phyloP scores from a whole-genome alignment of 1,140 invertebrate genomes.

The Drosophila dunni region DNA sequence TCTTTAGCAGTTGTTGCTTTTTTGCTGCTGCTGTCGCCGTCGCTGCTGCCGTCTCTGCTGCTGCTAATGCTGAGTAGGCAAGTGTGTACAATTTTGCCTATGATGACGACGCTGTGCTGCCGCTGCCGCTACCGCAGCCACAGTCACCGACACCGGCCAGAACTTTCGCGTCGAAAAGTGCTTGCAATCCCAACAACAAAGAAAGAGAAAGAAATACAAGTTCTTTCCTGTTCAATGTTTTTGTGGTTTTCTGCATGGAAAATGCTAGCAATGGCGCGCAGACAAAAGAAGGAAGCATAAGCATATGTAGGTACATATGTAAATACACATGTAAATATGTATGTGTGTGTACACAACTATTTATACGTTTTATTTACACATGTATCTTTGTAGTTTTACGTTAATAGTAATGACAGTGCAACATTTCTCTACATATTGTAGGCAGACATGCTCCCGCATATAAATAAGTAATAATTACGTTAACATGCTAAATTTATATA shows the following conservation, averaged over 20 bases:
- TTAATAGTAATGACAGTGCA: slow-evolving; percentile 9
- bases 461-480: slow-evolving; percentile 2
- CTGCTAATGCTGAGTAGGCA: slow-evolving; percentile 7
- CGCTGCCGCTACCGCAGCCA: slow-evolving; percentile 13
- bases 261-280: slow-evolving; percentile 37
- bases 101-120: slow-evolving; percentile 23
- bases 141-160: slow-evolving; percentile 30
- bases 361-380: slow-evolving; percentile 2
- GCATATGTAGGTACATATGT: slow-evolving; percentile 12
- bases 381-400: slow-evolving; percentile 5
- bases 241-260: slow-evolving; percentile 40
- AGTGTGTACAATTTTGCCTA: slow-evolving; percentile 29
- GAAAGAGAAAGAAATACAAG: neutral
- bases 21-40: no score
- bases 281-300: slow-evolving; percentile 26
- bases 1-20: slow-evolving; percentile 17
- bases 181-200: slow-evolving; percentile 6
- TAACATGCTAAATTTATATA: neutral
- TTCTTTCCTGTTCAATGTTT: slow-evolving; percentile 24
- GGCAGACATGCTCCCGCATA: neutral
- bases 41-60: slow-evolving; percentile 11
- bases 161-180: slow-evolving; percentile 42
- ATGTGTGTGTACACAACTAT: neutral
- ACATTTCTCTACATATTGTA: slow-evolving; percentile 57
- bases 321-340: slow-evolving; percentile 7